Base-by-base conservation (phyloP, 2,797 vertebrate species). In the Steatocranus sp. region DNA sequence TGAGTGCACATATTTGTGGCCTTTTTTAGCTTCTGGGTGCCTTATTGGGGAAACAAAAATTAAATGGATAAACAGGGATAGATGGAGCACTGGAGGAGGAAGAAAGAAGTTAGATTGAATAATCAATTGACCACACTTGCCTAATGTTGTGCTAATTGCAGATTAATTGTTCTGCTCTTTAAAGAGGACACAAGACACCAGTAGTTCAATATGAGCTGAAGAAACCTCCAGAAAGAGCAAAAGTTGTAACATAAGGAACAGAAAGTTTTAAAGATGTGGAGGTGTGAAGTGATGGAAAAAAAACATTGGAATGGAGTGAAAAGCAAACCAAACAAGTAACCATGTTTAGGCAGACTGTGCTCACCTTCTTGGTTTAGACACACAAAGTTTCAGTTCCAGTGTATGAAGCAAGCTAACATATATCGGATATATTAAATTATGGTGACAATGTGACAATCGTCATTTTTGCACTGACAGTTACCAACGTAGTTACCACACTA, bases 121-220 rank as follows among this genome's bases (percentile, higher is more conserved):
- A 84, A 91, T 90, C 76, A 20, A 85, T 88, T 23, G 11, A 76
- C 61, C 50, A 11, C 61, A 53, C 79, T 76, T 15, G 17, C 76
- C 38, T 46, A n/a, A 75, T 79, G 41, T 66, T 78, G 53, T 75
- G 43, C 73, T 84, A 86, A 91, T 80, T 58, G 66, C 1, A 50
- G 78, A 91, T 89, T 82, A 92, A 93, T 92, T 74, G 83, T 38
- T 87, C 74, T 75, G 81, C 79, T 84, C 49, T 86, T 90, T 86
- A 89, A 83, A 54, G 32, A 86, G 58, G 73, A 88, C 76, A 53
- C 81, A 5, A 80, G 81, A 56, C 3, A 10, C 25, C 75, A 50
- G 63, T 30, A 30, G 73, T 79, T 87, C 78, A 5, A 88, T 82
- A 82, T 5, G 5, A 15, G 30, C 14, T 5, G 7, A 79, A 76